phyloP scores from a whole-genome alignment of 2,797 vertebrate species.

The Arnoldichthys spilopterus region DNA sequence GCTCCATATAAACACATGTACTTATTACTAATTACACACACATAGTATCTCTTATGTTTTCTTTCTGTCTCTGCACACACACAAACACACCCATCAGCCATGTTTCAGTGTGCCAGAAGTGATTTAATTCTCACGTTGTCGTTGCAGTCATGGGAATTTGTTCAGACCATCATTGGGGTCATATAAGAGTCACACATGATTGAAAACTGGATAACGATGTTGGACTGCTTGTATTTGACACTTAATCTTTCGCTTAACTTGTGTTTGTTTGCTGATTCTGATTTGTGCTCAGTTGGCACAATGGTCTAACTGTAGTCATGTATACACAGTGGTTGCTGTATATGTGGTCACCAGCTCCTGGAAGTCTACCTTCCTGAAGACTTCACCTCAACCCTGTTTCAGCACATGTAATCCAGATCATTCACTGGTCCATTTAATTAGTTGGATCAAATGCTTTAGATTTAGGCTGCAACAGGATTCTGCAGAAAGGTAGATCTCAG shows the following conservation, averaged over 20 bases:
- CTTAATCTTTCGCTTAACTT: constrained; percentile 38
- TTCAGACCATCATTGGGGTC: constrained; percentile 41
- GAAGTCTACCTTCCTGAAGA: no score
- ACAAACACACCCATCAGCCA: not conserved
- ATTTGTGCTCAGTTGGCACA: constrained; percentile 29
- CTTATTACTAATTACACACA: no score
- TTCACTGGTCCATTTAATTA: no score
- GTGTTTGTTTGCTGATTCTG: constrained; percentile 49
- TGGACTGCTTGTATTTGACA: constrained; percentile 33
- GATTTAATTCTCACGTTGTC: not conserved
- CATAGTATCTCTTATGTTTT: no score
- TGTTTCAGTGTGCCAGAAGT: not conserved
- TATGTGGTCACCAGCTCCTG: no score
- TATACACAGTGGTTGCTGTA: constrained; percentile 40
- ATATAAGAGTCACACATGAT: constrained; percentile 36
- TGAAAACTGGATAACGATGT: no score
- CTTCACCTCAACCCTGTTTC: no score
- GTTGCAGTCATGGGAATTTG: constrained; percentile 36
- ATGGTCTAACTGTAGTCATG: constrained; percentile 39
- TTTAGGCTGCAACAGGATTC: no score
- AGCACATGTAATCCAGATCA: no score
- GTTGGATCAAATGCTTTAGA: no score
- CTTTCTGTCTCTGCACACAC: not conserved
- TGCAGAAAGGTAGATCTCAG: no score
- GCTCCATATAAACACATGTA: no score